Evolutionary conservation across 2,797 vertebrate species (phyloP).

Genomic region (Euthynnus affinis): DNA sequence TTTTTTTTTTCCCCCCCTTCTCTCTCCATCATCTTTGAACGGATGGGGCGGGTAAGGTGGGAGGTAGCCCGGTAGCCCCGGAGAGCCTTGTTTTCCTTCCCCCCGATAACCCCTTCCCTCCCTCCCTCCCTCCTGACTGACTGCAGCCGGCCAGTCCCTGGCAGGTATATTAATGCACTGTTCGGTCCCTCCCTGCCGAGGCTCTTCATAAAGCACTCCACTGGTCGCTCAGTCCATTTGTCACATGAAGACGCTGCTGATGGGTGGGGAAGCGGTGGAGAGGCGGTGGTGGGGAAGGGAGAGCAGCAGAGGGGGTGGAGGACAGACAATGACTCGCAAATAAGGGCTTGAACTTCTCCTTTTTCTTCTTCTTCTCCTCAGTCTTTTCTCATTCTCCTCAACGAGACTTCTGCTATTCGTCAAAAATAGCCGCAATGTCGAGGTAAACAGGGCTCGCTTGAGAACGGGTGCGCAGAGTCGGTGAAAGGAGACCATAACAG

Average conservation of each 20-base stretch:
- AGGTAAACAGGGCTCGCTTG: too few relatives aligned
- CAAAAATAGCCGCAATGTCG: neutral
- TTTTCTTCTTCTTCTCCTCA: conserved; percentile 46
- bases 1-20: too few relatives aligned
- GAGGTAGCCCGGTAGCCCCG: neutral
- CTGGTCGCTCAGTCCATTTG: conserved; percentile 13
- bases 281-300: conserved; percentile 28
- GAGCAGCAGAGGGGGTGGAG: neutral
- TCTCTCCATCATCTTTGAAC: conserved; percentile 41
- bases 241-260: conserved; percentile 48
- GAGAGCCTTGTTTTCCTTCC: conserved; percentile 9
- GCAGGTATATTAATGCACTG: conserved; percentile 52
- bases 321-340: conserved; percentile 57
- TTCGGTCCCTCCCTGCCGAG: conserved; percentile 5
- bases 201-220: conserved; percentile 32
- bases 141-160: conserved; percentile 3
- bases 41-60: neutral
- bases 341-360: conserved; percentile 68
- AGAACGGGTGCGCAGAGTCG: neutral
- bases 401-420: conserved; percentile 34
- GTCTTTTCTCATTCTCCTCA: conserved; percentile 43
- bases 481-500: too few relatives aligned
- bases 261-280: conserved; percentile 17
- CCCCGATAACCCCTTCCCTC: too few relatives aligned
- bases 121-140: neutral